A percentile compares a stretch with the other conserved stretches of the same genome.
Evolutionary conservation across 1,140 invertebrate species (phyloP).

Genomic region (Apis dorsata): DNA sequence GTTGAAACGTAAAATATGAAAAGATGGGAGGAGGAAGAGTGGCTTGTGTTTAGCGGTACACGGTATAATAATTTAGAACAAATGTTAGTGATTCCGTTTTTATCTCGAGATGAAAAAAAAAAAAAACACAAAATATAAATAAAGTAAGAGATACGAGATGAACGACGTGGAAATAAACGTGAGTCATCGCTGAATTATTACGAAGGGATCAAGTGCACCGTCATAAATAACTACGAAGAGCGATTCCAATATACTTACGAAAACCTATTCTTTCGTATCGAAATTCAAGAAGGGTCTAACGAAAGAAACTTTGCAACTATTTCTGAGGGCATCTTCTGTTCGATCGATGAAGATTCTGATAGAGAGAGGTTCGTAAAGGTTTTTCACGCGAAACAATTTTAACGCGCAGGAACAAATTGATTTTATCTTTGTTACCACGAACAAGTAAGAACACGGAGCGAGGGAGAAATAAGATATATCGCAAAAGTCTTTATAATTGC

Average conservation of each 20-base stretch:
- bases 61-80: conserved; percentile 25
- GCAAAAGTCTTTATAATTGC: not conserved
- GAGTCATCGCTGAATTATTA: conserved; percentile 31
- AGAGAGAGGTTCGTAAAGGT: too few relatives aligned
- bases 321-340: too few relatives aligned
- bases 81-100: conserved; percentile 51
- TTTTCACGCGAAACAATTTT: not conserved
- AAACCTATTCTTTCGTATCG: not conserved
- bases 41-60: not conserved
- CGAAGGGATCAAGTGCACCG: not conserved
- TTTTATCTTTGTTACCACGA: not conserved
- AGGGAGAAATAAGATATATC: not conserved
- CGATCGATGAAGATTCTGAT: not conserved
- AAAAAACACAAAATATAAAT: conserved; percentile 29
- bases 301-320: too few relatives aligned
- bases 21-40: not conserved
- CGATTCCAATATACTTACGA: conserved; percentile 1
- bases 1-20: not conserved
- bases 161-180: conserved; percentile 38
- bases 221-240: conserved; percentile 15
- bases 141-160: conserved; percentile 45
- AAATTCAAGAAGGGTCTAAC: not conserved
- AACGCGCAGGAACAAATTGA: not conserved
- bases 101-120: conserved; percentile 38
- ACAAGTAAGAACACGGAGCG: not conserved